Conservation (phyloP, 92 coral and sea anemone species). For the Porites cylindrica region DNA sequence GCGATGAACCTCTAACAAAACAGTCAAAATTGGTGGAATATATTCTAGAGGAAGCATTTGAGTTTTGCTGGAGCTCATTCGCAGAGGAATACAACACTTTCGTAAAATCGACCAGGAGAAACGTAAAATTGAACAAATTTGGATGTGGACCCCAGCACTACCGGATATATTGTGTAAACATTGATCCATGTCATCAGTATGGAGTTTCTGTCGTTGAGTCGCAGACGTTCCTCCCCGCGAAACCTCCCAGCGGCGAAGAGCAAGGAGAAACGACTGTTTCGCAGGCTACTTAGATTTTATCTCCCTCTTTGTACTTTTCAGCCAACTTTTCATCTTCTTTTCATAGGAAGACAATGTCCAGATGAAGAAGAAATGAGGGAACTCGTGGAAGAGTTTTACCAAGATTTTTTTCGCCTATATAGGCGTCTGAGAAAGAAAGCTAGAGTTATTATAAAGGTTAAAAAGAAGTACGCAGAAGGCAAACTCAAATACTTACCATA, state of each 20-base stretch:
- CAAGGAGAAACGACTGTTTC: no score
- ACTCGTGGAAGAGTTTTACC: constrained; percentile 32
- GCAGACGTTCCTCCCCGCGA: no score
- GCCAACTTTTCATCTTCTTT: background rate
- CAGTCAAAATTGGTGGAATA: background rate
- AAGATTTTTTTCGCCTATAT: constrained; percentile 6
- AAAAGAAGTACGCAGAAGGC: background rate
- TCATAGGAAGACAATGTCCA: constrained; percentile 28
- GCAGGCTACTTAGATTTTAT: background rate
- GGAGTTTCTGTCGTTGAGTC: no score
- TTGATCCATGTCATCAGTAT: no score
- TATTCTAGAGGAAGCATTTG: background rate
- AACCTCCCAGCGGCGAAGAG: no score
- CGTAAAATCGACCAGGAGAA: no score
- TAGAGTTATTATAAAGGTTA: background rate
- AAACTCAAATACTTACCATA: background rate
- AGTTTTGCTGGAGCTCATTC: no score
- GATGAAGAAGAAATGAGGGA: constrained; percentile 36
- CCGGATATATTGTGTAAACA: no score
- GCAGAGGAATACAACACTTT: no score
- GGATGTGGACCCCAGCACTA: no score
- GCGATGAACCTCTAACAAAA: no score
- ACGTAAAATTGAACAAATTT: no score
- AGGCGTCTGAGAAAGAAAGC: constrained; percentile 10
- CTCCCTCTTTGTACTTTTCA: background rate